A percentile compares a stretch with the other conserved stretches of the same genome.
Evolutionary conservation across 2,113 vertebrate species (phyloP).

Genomic region (Labeo catla): DNA sequence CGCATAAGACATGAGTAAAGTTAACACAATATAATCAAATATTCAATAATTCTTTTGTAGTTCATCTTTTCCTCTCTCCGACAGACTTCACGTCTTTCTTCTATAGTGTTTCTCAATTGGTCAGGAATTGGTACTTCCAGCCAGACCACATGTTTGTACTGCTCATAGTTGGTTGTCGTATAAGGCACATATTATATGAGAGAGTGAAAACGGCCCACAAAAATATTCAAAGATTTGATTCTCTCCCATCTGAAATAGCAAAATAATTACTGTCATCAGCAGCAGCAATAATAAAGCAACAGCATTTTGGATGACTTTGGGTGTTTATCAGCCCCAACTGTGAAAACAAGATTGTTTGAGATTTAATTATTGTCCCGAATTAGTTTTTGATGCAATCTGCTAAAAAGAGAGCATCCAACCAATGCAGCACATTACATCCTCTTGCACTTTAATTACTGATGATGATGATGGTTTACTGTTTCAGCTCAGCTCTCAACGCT

Average conservation of each 20-base stretch:
- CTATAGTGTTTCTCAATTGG: background rate
- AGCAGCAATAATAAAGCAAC: constrained; percentile 8
- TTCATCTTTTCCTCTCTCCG: background rate
- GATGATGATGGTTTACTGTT: background rate
- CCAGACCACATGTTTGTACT: background rate
- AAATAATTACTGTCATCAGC: background rate
- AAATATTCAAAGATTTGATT: background rate
- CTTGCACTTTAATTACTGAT: constrained; percentile 9
- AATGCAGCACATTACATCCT: background rate
- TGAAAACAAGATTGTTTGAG: constrained; percentile 22
- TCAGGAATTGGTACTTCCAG: background rate
- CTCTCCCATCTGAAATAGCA: background rate
- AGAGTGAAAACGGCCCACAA: background rate
- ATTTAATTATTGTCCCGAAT: constrained; percentile 10
- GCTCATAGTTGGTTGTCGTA: background rate
- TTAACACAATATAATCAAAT: constrained; percentile 45
- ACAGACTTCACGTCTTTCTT: background rate
- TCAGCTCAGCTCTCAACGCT: background rate
- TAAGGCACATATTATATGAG: background rate
- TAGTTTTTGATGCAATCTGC: constrained; percentile 18
- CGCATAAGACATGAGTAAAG: constrained; percentile 37
- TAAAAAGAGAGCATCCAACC: background rate
- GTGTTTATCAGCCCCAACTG: background rate
- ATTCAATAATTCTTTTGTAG: constrained; percentile 50
- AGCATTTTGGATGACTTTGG: constrained; percentile 1